Evolutionary conservation across 2,888 invertebrate genomes (phyloP).

Genomic region (Saturnia pavonia): DNA sequence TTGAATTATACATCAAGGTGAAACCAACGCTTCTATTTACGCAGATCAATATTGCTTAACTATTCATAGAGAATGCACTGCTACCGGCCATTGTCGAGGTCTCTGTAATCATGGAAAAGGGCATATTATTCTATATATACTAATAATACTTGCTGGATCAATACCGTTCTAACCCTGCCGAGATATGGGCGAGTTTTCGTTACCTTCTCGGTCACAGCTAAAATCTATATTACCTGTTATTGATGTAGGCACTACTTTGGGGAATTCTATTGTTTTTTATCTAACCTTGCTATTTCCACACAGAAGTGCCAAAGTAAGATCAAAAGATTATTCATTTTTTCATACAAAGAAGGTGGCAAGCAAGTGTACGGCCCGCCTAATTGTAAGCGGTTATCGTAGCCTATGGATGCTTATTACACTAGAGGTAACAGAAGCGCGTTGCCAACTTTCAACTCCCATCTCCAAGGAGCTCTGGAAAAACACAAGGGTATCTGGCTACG

Average conservation of each 20-base stretch:
- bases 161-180: background rate
- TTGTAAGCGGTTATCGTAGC: too few relatives aligned
- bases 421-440: too few relatives aligned
- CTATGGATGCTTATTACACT: too few relatives aligned
- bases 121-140: background rate
- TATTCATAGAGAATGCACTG: conserved; percentile 15
- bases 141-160: background rate
- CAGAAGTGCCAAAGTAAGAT: background rate
- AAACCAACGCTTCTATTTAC: background rate
- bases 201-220: background rate
- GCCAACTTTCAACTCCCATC: too few relatives aligned
- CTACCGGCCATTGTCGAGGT: conserved; percentile 3
- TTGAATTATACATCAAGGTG: conserved; percentile 9
- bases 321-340: too few relatives aligned
- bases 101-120: background rate
- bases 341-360: too few relatives aligned
- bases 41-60: conserved; percentile 9
- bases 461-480: too few relatives aligned
- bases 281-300: background rate
- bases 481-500: too few relatives aligned
- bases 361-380: too few relatives aligned
- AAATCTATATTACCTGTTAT: background rate
- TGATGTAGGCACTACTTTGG: background rate
- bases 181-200: background rate
- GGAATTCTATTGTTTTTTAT: background rate